Percentiles rank a stretch among this genome's conserved stretches.
These are phyloP conservation scores for Drosophila prosaltans DNA, from an alignment of 1,140 invertebrate species.

Conservation along the genomic window DNA sequence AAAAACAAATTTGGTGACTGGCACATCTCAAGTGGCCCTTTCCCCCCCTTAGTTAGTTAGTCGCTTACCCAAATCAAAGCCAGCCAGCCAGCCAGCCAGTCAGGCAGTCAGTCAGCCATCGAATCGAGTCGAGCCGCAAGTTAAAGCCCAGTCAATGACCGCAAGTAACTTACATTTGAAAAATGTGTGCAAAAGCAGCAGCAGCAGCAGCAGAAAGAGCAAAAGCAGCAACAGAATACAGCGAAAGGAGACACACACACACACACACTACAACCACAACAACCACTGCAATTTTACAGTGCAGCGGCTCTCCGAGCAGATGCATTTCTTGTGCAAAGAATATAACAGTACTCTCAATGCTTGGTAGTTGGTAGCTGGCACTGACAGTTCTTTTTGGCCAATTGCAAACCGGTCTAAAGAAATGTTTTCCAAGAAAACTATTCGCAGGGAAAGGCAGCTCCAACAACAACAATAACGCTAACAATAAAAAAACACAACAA, in stretches of 20 bases:
- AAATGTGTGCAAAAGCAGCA: slow-evolving; percentile 80
- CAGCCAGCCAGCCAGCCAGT: not conserved
- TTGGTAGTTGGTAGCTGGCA: slow-evolving; percentile 44
- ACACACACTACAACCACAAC: slow-evolving; percentile 32
- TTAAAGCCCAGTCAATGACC: slow-evolving; percentile 79
- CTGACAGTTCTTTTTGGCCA: slow-evolving; percentile 71
- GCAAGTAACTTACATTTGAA: slow-evolving; percentile 83
- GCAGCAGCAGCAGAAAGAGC: slow-evolving; percentile 49
- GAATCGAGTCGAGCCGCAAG: slow-evolving; percentile 46
- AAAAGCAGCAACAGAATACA: slow-evolving; percentile 35
- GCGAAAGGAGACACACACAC: slow-evolving; percentile 68
- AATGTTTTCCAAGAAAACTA: slow-evolving; percentile 80
- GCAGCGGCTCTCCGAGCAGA: slow-evolving; percentile 27
- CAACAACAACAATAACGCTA: slow-evolving; percentile 15
- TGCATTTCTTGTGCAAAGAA: slow-evolving; percentile 65
- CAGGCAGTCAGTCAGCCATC: slow-evolving; percentile 3
- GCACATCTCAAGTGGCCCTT: not conserved
- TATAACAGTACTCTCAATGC: slow-evolving; percentile 69
- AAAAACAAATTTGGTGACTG: not conserved
- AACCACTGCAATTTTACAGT: slow-evolving; percentile 8
- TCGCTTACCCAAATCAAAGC: not conserved
- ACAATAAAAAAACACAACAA: not conserved
- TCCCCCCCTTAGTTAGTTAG: not conserved
- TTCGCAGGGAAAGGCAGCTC: slow-evolving; percentile 74
- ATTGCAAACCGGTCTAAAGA: slow-evolving; percentile 80